Conservation (phyloP, 1,140 invertebrate species). For the Drosophila repletoides region DNA sequence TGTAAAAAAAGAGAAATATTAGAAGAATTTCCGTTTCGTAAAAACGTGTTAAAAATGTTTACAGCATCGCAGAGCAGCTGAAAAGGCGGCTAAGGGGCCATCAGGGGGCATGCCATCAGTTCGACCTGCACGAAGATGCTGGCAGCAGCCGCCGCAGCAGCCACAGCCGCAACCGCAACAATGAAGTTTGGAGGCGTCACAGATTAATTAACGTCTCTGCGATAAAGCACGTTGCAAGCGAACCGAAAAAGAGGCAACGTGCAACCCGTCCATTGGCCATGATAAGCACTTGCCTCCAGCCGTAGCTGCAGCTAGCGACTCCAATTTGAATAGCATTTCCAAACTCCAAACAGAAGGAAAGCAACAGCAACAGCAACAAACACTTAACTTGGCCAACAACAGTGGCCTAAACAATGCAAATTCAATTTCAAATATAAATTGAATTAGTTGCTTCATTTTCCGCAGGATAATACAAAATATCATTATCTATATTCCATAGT, state of each 20-base stretch:
- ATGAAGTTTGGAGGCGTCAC: constrained; percentile 54
- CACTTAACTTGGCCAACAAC: not conserved
- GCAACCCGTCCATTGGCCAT: constrained; percentile 16
- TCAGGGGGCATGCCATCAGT: constrained; percentile 12
- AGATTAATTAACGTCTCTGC: constrained; percentile 75
- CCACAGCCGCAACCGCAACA: constrained; percentile 47
- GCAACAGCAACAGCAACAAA: not conserved
- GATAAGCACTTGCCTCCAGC: constrained; percentile 14
- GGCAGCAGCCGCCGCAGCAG: too few species aligned
- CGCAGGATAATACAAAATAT: too few species aligned
- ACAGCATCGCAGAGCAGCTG: constrained; percentile 12
- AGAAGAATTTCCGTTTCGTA: constrained; percentile 54
- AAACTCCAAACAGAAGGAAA: constrained; percentile 4
- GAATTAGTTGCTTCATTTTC: too few species aligned
- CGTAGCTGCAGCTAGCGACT: constrained; percentile 1
- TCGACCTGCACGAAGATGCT: constrained; percentile 55
- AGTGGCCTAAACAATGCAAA: not conserved
- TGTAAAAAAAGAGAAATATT: constrained; percentile 59
- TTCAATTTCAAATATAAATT: too few species aligned
- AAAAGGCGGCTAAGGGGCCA: not conserved
- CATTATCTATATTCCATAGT: too few species aligned
- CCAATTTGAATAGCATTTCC: not conserved
- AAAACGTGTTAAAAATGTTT: constrained; percentile 58
- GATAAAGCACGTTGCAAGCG: constrained; percentile 68
- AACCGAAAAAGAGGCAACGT: constrained; percentile 22